Evolutionary conservation across 2,797 vertebrate genomes (phyloP).

Genomic region (Lophius americanus): DNA sequence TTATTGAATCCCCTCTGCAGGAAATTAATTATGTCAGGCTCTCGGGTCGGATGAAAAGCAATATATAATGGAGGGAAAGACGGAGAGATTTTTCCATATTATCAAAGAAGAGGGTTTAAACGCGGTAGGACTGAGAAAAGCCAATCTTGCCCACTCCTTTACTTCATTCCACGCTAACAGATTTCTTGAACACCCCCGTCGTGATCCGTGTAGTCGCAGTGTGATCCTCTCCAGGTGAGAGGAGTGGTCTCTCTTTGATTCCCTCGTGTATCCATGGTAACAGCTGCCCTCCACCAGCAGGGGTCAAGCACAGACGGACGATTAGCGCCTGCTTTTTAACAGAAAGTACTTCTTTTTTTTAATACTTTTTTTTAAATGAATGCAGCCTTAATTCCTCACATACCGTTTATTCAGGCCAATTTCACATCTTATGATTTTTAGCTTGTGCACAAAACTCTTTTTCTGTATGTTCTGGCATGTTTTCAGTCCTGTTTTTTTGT

Average conservation of each 20-base stretch:
- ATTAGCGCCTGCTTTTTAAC: constrained; percentile 46
- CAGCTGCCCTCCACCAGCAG: constrained; percentile 50
- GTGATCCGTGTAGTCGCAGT: constrained; percentile 49
- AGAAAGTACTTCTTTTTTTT: constrained; percentile 2
- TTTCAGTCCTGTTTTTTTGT: too few species aligned
- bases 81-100: too few species aligned
- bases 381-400: too few species aligned
- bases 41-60: constrained; percentile 1
- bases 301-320: constrained; percentile 60
- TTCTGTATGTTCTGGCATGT: too few species aligned
- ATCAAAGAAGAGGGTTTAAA: background rate
- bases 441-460: too few species aligned
- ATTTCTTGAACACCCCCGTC: constrained; percentile 49
- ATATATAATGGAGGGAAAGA: background rate
- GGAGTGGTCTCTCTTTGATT: constrained; percentile 64
- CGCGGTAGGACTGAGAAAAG: constrained; percentile 1
- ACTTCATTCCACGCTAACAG: constrained; percentile 27
- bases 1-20: constrained; percentile 10
- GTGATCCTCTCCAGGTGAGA: constrained; percentile 71
- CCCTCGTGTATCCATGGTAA: constrained; percentile 69
- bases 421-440: too few species aligned
- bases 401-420: too few species aligned
- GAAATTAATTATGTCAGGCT: constrained; percentile 18
- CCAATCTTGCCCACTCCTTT: constrained; percentile 3
- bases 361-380: too few species aligned